Base-by-base conservation (phyloP, 1,140 invertebrate species). In the Drosophila pseudoananassae region DNA sequence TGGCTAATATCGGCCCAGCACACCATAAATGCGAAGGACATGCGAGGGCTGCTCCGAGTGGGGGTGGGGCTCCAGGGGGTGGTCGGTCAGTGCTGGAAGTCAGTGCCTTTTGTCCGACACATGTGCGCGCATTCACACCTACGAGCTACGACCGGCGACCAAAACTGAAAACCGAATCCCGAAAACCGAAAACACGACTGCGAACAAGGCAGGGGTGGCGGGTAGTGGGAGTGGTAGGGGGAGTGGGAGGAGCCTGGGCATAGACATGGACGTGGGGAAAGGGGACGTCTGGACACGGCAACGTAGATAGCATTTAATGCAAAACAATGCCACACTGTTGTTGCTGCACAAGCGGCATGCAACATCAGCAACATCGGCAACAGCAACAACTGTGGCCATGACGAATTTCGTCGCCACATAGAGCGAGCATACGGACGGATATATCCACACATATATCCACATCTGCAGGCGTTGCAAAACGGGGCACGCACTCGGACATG, bases 71-170 rank as follows among this genome's bases (percentile, higher is more conserved):
- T 25, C 23, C 9, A 17, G 45, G 53, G 49, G 53, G 25, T 31
- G 55, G 23, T 8, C 17, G 40, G 27, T 3, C 51, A 12, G 31
- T 3, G 31, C 31, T n/a, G 60, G 73, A 43, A 47, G 75, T 60
- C 65, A 59, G 33, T 58, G 77, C 78, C 80, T 72, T 85, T 85
- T 85, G 81, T 85, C 71, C 82, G 77, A 81, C 82, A 85, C 81
- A 85, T 85, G 82, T 85, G 81, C 82, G 69, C 81, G 82, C 81
- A 81, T 85, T 85, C 81, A 85, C 81, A 85, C 81, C 81, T 87
- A 87, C 65, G 72, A 83, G 58, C 47, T n/a, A 64, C 71, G 76
- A 84, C 71, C 31, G 2, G 9, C 31, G 31, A 31, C 73, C 66
- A 36, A 63, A 58, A 61, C 52, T 38, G 53, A 69, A 51, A 76